phyloP scores from a whole-genome alignment of 37 sponge, comb jelly and placozoan genomes.

The Eunapius fragilis region DNA sequence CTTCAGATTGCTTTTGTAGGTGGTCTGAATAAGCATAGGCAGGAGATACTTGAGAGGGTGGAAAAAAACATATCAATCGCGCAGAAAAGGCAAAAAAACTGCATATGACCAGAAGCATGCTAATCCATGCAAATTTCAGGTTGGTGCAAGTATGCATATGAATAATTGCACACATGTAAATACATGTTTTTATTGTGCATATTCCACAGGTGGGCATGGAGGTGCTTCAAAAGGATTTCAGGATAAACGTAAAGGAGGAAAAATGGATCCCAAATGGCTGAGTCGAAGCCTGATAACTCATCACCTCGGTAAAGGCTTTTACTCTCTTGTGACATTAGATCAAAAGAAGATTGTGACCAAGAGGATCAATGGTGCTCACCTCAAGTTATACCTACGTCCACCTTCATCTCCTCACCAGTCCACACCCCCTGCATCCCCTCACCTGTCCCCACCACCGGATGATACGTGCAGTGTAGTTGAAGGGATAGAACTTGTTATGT shows the following conservation, averaged over 20 bases:
- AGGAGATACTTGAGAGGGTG: slow-evolving; percentile 9
- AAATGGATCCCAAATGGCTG: slow-evolving; percentile 22
- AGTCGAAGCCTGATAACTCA: not conserved
- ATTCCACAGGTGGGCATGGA: slow-evolving; percentile 1
- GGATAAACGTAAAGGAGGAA: slow-evolving; percentile 11
- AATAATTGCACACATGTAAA: not conserved
- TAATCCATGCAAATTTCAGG: slow-evolving; percentile 7
- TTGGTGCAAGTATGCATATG: not conserved
- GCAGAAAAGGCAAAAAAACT: slow-evolving; percentile 29
- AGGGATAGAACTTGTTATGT: too few relatives aligned
- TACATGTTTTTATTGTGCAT: too few relatives aligned
- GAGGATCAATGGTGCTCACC: slow-evolving; percentile 23
- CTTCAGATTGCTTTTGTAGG: too few relatives aligned
- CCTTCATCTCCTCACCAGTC: too few relatives aligned
- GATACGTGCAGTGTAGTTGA: too few relatives aligned
- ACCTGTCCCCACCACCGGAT: too few relatives aligned
- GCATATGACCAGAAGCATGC: slow-evolving; percentile 27
- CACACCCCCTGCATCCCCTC: too few relatives aligned
- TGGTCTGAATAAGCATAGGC: not conserved
- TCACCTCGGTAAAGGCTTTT: slow-evolving; percentile 20
- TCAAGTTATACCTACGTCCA: slow-evolving; percentile 3
- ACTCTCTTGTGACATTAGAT: slow-evolving; percentile 9
- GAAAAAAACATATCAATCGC: slow-evolving; percentile 26
- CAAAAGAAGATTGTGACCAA: not conserved
- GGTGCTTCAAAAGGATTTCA: slow-evolving; percentile 13